Base-by-base conservation (phyloP, 2,797 vertebrate genomes). In the Pelodytes ibericus region DNA sequence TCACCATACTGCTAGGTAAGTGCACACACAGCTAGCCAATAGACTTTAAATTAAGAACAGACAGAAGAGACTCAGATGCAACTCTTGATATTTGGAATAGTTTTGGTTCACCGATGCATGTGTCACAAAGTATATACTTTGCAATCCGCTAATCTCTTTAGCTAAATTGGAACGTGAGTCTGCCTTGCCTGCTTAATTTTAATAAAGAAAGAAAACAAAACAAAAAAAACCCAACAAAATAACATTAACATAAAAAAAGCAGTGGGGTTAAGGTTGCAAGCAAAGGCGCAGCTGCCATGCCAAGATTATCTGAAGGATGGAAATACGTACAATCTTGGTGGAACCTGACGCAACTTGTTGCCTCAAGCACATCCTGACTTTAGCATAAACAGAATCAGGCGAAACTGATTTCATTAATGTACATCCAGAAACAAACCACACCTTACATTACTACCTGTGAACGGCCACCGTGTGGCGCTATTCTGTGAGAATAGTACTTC, bases 291-390 rank as follows among this genome's bases (percentile, higher is more conserved):
- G 29, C 44, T 61, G 76, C 56, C 75, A 78, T 78, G 76, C 76
- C 63, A 33, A 65, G 70, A 41, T 62, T 72, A 72, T 49, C 9
- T 44, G 27, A 62, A 67, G 29, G 22, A 58, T 10, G 53, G 63
- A 67, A 41, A 78, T 78, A 78, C 76, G 76, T 72, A 78, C 76
- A 78, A 72, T 72, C 63, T 47, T 72, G 70, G 20, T 20, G 62
- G 63, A 78, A 78, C 62, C 70, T 78, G 75, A 78, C 67, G 75
- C 75, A 78, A 72, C 61, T 44, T 67, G 74, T 51, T 24, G 69
- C 51, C 56, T 78, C 76, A 78, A 72, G 63, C 76, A 72, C 76
- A 78, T 78, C 76, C 76, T 72, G 70, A 78, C 76, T 72, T 78
- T 78, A 72, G 70, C 63, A 66, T 78, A 53, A 78, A 72, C 24